Base-by-base conservation (phyloP, 2,888 invertebrate genomes). In the Escarpia spicata region DNA sequence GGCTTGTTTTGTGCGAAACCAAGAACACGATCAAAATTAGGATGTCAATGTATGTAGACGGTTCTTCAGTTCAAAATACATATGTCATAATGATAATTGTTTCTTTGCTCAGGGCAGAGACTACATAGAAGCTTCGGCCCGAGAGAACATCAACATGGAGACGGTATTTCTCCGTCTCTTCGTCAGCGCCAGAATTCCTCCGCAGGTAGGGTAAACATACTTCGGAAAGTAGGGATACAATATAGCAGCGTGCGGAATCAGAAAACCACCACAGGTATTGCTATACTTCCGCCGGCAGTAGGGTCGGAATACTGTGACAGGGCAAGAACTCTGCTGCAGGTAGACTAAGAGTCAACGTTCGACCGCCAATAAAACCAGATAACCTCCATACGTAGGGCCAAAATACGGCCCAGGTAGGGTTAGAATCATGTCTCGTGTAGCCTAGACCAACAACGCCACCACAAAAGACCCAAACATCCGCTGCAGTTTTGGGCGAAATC, bases 101-200 rank as follows among this genome's bases (percentile, higher is more conserved):
- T 75, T 75, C 75, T 75, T 19, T 75, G 26, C 19, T 26, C 19
- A 75, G 75, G 75, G 75, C 75, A 75, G 75, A n/a, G 26, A 15
- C 26, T 75, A 75, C 75, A 75, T 75, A 75, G 75, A 75, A 75
- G n/a, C 26, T 19, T 75, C 75, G 89, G 98, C 98, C 8, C 98
- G 98, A 96, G 98, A 97, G 95, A 98, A 98, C 96, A 97, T 97
- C 94, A 97, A 98, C 95, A 98, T 98, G 92, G 98, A 98, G 95
- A 98, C 98, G 95, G 97, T 98, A n/a, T 98, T 98, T 96, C 98
- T 98, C 96, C 98, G 98, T 95, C 97, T 98, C 15, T 98, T 98
- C 96, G 97, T 98, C 92, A 97, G 98, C 92, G 98, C 98, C 52
- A 98, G 75, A 75, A 75, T 75, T 26, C 75, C 75, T 6, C 75